phyloP scores from a whole-genome alignment of 2,797 vertebrate genomes.

The Malacoraja senta region DNA sequence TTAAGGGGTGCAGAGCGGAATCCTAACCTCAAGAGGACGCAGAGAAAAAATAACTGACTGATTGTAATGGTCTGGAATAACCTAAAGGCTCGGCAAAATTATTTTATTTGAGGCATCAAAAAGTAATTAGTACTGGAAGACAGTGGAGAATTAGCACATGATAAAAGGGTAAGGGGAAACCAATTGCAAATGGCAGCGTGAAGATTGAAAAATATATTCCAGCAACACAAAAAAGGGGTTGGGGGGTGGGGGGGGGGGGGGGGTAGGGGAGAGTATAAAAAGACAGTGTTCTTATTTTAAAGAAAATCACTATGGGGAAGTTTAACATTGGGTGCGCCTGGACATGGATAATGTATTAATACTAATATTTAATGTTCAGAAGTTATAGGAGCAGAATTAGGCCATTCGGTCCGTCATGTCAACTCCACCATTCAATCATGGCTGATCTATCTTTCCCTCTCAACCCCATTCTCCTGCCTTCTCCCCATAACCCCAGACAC shows the following conservation, averaged over 20 bases:
- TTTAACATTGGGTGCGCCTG: neutral
- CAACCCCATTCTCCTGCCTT: too few species aligned
- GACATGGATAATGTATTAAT: neutral
- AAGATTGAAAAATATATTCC: neutral
- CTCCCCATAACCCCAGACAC: too few species aligned
- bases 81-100: slow-evolving; percentile 11
- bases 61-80: slow-evolving; percentile 19
- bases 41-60: slow-evolving; percentile 11
- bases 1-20: neutral
- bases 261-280: neutral
- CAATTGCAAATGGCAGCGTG: neutral
- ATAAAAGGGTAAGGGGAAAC: neutral
- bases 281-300: too few species aligned
- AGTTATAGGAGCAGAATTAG: too few species aligned
- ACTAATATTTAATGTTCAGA: too few species aligned
- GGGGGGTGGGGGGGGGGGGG: too few species aligned
- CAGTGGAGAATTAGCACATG: slow-evolving; percentile 1
- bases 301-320: neutral
- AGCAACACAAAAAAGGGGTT: too few species aligned
- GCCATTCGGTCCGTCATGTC: too few species aligned
- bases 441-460: too few species aligned
- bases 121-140: slow-evolving; percentile 20
- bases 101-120: slow-evolving; percentile 27
- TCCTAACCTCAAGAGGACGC: neutral
- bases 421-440: too few species aligned